Evolutionary conservation across 2,797 vertebrate species (phyloP).

Genomic region (Bryconaethiops microstoma): DNA sequence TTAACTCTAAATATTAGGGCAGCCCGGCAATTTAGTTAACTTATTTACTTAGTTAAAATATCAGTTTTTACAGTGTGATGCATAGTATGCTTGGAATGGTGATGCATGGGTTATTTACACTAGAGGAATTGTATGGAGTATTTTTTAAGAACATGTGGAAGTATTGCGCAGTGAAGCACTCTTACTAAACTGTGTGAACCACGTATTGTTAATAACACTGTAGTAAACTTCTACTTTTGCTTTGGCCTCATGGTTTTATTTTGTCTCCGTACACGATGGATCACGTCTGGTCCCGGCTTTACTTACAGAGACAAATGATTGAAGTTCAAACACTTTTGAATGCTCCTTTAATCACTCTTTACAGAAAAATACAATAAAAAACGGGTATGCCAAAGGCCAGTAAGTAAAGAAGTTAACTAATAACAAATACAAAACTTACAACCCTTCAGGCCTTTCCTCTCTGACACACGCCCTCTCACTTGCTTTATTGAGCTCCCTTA

Average conservation of each 20-base stretch:
- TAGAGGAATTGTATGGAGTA: slow-evolving; percentile 38
- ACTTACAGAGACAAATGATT: not conserved
- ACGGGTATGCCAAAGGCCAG: not conserved
- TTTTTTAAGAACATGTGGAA: slow-evolving; percentile 36
- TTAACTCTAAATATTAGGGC: too few species aligned
- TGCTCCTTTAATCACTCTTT: not conserved
- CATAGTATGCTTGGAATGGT: slow-evolving; percentile 29
- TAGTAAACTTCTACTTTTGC: slow-evolving; percentile 51
- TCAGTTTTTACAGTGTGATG: slow-evolving; percentile 1
- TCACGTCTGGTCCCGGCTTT: not conserved
- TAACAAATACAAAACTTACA: too few species aligned
- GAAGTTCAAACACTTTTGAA: not conserved
- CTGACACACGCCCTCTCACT: not conserved
- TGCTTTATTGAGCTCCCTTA: too few species aligned
- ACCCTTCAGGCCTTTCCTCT: not conserved
- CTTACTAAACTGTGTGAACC: slow-evolving; percentile 57
- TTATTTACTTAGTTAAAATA: too few species aligned
- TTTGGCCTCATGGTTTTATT: slow-evolving; percentile 34
- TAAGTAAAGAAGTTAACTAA: not conserved
- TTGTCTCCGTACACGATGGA: not conserved
- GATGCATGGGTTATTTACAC: slow-evolving; percentile 45
- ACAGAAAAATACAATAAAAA: not conserved
- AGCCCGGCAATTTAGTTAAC: too few species aligned
- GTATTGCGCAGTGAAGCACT: slow-evolving; percentile 49
- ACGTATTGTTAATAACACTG: slow-evolving; percentile 54